phyloP scores from a whole-genome alignment of 2,797 vertebrate genomes.

The Rhinoraja longicauda region DNA sequence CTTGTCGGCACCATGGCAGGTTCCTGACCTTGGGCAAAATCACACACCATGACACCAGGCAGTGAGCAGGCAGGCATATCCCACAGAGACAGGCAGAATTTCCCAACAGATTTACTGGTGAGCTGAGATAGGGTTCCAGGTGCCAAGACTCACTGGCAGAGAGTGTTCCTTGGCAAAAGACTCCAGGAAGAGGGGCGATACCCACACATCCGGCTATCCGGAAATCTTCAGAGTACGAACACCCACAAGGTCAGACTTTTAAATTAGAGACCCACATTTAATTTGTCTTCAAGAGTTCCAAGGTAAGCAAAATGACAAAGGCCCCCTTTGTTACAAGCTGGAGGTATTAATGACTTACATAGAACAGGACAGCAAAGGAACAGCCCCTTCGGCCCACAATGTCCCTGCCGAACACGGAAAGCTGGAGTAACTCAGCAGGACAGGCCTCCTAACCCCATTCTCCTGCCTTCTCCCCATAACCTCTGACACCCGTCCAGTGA shows the following conservation, averaged over 20 bases:
- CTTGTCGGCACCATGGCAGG: not conserved
- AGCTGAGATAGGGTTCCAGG: not conserved
- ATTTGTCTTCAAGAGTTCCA: not conserved
- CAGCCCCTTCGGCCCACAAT: no score
- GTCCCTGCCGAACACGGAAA: no score
- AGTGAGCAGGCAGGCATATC: not conserved
- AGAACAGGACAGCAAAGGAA: no score
- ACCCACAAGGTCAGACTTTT: not conserved
- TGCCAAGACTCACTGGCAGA: not conserved
- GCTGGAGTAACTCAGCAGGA: no score
- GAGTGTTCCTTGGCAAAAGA: not conserved
- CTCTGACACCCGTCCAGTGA: no score
- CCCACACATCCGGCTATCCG: not conserved
- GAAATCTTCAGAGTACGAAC: not conserved
- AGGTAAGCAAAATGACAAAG: not conserved
- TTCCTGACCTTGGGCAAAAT: not conserved
- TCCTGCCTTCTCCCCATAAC: no score
- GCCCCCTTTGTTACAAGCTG: not conserved
- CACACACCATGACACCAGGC: not conserved
- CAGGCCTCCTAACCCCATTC: no score
- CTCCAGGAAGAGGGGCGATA: not conserved
- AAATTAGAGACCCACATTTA: not conserved
- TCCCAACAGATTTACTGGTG: not conserved
- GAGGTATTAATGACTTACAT: no score
- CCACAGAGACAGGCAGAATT: not conserved